These are phyloP conservation scores for Hemistola chrysoprasaria DNA, from an alignment of 2,888 invertebrate species.

Conservation along the genomic window DNA sequence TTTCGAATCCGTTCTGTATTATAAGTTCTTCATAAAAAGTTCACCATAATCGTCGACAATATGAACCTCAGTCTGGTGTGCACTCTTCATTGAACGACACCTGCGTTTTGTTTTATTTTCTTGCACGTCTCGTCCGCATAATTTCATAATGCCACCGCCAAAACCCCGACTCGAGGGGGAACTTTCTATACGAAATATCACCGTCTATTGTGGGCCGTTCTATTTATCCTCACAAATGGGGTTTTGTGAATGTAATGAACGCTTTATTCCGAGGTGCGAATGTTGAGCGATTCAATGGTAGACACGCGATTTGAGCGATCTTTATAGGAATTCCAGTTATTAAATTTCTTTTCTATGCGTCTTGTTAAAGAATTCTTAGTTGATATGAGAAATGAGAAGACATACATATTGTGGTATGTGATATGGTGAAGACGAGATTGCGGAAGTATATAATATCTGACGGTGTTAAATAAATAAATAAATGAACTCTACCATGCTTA, in stretches of 20 bases:
- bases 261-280: slow-evolving; percentile 77
- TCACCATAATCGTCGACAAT: slow-evolving; percentile 22
- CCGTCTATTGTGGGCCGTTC: slow-evolving; percentile 64
- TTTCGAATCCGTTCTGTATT: no score
- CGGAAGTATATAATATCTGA: no score
- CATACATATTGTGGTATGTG: no score
- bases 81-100: slow-evolving; percentile 58
- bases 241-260: slow-evolving; percentile 75
- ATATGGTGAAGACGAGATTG: neutral
- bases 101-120: slow-evolving; percentile 75
- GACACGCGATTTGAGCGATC: slow-evolving; percentile 47
- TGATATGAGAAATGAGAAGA: slow-evolving; percentile 2
- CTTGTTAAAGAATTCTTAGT: slow-evolving; percentile 9
- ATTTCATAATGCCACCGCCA: slow-evolving; percentile 70
- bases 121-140: slow-evolving; percentile 65
- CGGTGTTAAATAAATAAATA: no score
- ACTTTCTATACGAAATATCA: slow-evolving; percentile 75
- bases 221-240: slow-evolving; percentile 72
- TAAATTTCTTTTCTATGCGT: slow-evolving; percentile 29
- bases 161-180: slow-evolving; percentile 65
- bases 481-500: no score
- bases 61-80: slow-evolving; percentile 4
- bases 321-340: slow-evolving; percentile 41
- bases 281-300: slow-evolving; percentile 55
- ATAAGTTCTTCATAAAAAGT: no score